Evolutionary conservation across 2,113 vertebrate genomes (phyloP).

Genomic region (Neogobius melanostomus): DNA sequence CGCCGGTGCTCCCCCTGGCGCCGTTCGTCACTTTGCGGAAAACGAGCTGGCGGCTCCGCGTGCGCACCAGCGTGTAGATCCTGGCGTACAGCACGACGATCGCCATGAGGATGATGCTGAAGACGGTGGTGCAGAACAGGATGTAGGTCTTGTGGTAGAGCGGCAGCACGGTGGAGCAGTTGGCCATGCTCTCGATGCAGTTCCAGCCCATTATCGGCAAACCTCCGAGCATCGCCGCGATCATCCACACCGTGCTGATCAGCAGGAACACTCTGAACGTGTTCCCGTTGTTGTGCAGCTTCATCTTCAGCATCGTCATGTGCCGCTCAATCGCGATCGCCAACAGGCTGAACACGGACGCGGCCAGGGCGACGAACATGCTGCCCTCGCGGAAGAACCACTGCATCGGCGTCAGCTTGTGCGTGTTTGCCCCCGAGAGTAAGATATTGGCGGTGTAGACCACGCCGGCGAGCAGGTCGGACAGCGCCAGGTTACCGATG

Average conservation of each 20-base stretch:
- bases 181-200: constrained; percentile 81
- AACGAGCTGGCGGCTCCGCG: constrained; percentile 89
- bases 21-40: constrained; percentile 89
- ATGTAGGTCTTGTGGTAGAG: constrained; percentile 99
- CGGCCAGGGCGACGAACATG: constrained; percentile 95
- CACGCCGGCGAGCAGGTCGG: constrained; percentile 92
- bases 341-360: constrained; percentile 94
- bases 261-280: constrained; percentile 92
- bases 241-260: constrained; percentile 93
- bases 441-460: constrained; percentile 93
- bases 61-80: constrained; percentile 92
- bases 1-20: constrained; percentile 69
- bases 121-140: constrained; percentile 96
- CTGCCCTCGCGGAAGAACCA: constrained; percentile 96
- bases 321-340: constrained; percentile 97
- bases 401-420: constrained; percentile 86
- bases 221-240: constrained; percentile 86
- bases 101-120: constrained; percentile 89
- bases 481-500: constrained; percentile 97
- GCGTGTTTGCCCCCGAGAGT: constrained; percentile 92
- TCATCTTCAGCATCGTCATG: constrained; percentile 98
- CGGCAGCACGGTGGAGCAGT: constrained; percentile 92
- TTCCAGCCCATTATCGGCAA: constrained; percentile 97
- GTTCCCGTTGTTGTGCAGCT: constrained; percentile 91
- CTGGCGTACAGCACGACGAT: constrained; percentile 94